Evolutionary conservation across 2,797 vertebrate genomes (phyloP).

Genomic region (Sparidentex hasta): DNA sequence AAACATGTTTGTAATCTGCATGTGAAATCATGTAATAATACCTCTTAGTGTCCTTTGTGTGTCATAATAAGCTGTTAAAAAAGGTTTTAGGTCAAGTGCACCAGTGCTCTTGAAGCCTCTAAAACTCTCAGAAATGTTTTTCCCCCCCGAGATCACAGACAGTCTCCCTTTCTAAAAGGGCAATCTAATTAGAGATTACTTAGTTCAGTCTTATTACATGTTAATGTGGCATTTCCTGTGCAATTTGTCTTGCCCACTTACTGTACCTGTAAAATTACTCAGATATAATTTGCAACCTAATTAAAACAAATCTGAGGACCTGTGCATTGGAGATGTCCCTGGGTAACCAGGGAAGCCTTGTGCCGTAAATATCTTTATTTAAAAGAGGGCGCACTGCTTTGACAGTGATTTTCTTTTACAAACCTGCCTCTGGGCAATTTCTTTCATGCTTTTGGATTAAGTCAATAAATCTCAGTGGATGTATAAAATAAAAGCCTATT

Average conservation of each 20-base stretch:
- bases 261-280: constrained; percentile 64
- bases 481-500: constrained; percentile 13
- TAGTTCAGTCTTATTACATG: constrained; percentile 80
- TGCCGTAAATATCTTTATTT: constrained; percentile 7
- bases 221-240: constrained; percentile 83
- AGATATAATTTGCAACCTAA: constrained; percentile 65
- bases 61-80: constrained; percentile 39
- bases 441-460: neutral
- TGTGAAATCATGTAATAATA: constrained; percentile 30
- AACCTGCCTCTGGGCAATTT: neutral
- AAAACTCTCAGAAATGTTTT: constrained; percentile 66
- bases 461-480: constrained; percentile 12
- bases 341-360: neutral
- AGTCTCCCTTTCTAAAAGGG: constrained; percentile 70
- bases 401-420: neutral
- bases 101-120: constrained; percentile 38
- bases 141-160: constrained; percentile 57
- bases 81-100: constrained; percentile 44
- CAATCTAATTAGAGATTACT: constrained; percentile 80
- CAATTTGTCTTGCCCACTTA: constrained; percentile 74
- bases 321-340: constrained; percentile 11
- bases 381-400: neutral
- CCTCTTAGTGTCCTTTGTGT: constrained; percentile 19
- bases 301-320: constrained; percentile 61
- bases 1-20: constrained; percentile 4